Percentiles rank a stretch among this genome's conserved stretches.
These are phyloP conservation scores for Eristalinus aeneus DNA, from an alignment of 2,888 invertebrate species.

Conservation along the genomic window DNA sequence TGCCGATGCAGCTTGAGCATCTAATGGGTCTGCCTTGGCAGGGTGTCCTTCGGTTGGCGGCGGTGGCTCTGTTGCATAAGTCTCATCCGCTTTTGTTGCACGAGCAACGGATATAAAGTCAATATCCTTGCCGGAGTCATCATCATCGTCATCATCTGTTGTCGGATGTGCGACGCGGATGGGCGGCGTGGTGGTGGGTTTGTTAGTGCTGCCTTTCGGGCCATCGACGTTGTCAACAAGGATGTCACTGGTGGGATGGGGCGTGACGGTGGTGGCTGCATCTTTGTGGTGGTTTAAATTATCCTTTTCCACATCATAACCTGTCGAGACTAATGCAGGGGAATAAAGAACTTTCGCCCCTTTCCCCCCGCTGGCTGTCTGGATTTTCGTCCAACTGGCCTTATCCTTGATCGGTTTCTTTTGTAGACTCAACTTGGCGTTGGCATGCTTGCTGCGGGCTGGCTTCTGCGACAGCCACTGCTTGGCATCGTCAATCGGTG, in stretches of 20 bases:
- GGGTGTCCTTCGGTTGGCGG: slow-evolving; percentile 46
- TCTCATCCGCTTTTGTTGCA: slow-evolving; percentile 57
- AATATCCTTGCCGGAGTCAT: slow-evolving; percentile 59
- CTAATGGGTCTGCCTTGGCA: slow-evolving; percentile 25
- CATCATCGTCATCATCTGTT: slow-evolving; percentile 23
- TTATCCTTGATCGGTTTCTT: slow-evolving; percentile 60
- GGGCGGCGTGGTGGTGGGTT: slow-evolving; percentile 20
- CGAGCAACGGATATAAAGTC: slow-evolving; percentile 61
- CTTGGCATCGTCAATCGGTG: slow-evolving; percentile 34
- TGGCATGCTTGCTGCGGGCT: slow-evolving; percentile 56
- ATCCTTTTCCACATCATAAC: slow-evolving; percentile 57
- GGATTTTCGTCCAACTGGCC: slow-evolving; percentile 23
- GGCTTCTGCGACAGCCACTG: slow-evolving; percentile 48
- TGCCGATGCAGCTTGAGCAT: slow-evolving; percentile 19
- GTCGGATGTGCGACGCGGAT: slow-evolving; percentile 1
- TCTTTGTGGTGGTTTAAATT: slow-evolving; percentile 48
- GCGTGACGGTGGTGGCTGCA: slow-evolving; percentile 13
- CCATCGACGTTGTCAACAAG: slow-evolving; percentile 65
- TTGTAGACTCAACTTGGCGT: slow-evolving; percentile 40
- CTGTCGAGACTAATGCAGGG: slow-evolving; percentile 56
- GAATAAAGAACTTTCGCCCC: slow-evolving; percentile 35
- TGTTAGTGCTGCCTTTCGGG: slow-evolving; percentile 57
- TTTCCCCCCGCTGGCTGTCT: neutral
- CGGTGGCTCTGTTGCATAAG: slow-evolving; percentile 56
- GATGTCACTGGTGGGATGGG: slow-evolving; percentile 18